Evolutionary conservation across 2,113 vertebrate species (phyloP).

Genomic region (Plestiodon gilberti): DNA sequence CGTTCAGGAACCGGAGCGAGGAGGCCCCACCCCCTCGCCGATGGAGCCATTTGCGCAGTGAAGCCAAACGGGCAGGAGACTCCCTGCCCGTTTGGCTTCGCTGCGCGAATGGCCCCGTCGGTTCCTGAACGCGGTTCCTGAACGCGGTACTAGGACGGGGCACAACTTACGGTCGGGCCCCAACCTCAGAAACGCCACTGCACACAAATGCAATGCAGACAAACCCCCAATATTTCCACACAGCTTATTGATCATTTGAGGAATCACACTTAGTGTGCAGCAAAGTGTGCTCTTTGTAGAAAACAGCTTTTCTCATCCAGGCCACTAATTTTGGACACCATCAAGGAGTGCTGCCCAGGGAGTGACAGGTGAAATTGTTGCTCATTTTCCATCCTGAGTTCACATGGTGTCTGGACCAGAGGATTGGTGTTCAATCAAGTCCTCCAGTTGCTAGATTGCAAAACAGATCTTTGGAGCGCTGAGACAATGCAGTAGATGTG

Average conservation of each 20-base stretch:
- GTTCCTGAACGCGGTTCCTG: no score
- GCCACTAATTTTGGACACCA: background rate
- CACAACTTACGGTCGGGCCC: no score
- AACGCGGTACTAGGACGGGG: no score
- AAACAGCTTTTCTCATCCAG: background rate
- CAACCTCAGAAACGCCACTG: no score
- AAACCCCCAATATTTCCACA: background rate
- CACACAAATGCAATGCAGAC: no score
- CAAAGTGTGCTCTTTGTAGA: background rate
- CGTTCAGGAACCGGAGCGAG: no score
- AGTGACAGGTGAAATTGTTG: background rate
- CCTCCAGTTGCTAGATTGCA: background rate
- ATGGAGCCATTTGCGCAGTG: no score
- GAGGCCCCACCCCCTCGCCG: no score
- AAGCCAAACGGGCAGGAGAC: no score
- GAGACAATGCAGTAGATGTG: background rate
- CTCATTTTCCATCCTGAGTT: background rate
- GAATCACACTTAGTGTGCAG: background rate
- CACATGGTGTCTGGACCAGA: no score
- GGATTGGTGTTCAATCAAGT: background rate
- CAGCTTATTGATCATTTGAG: background rate
- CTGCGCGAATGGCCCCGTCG: no score
- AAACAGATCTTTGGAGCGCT: background rate
- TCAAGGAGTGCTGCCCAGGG: background rate
- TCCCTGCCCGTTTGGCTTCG: no score